phyloP scores from a whole-genome alignment of 2,113 vertebrate species.

The Mellivora capensis region DNA sequence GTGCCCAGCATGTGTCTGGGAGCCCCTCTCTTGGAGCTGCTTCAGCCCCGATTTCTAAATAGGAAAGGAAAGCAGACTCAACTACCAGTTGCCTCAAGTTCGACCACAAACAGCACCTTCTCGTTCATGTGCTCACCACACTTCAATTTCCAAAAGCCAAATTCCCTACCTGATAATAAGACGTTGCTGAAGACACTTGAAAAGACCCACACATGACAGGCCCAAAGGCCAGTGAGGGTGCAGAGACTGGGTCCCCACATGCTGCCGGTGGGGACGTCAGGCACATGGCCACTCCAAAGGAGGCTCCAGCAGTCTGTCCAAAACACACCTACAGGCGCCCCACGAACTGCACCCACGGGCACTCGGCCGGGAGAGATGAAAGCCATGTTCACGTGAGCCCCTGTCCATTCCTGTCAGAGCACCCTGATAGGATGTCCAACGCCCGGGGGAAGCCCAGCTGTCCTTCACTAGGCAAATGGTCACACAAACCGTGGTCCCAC shows the following conservation, averaged over 20 bases:
- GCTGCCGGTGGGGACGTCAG: fast-evolving
- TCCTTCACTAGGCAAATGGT: background rate
- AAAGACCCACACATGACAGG: fast-evolving
- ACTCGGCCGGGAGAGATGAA: fast-evolving
- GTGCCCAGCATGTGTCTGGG: fast-evolving
- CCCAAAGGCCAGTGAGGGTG: fast-evolving
- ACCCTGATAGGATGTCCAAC: fast-evolving
- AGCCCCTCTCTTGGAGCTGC: background rate
- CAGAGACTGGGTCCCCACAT: fast-evolving
- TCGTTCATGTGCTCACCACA: background rate
- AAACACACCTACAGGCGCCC: fast-evolving
- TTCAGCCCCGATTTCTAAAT: fast-evolving
- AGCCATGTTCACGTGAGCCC: background rate
- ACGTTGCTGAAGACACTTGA: background rate
- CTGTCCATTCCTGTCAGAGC: fast-evolving
- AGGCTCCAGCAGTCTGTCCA: fast-evolving
- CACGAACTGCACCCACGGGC: fast-evolving
- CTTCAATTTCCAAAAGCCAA: background rate
- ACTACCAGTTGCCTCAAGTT: fast-evolving
- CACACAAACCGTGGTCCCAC: fast-evolving
- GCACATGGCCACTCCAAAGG: fast-evolving
- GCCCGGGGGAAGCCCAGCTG: background rate
- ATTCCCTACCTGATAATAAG: background rate
- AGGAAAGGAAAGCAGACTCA: background rate
- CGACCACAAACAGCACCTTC: background rate